A percentile compares a stretch with the other conserved stretches of the same genome.
These are phyloP conservation scores for Hafferia zeledoni DNA, from an alignment of 2,797 vertebrate species.

Conservation along the genomic window DNA sequence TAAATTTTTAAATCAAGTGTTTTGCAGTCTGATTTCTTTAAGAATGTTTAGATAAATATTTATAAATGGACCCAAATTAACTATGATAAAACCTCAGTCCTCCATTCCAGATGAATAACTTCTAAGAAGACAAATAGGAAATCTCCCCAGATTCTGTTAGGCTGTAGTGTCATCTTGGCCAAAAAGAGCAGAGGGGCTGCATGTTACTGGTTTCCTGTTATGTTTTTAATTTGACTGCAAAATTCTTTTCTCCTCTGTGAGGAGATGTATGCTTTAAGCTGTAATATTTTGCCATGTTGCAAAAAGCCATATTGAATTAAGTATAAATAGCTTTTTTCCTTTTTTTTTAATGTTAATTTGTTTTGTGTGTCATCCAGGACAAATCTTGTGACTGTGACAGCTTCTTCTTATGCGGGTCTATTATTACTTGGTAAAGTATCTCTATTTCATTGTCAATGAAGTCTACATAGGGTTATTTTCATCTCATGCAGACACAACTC, in stretches of 20 bases:
- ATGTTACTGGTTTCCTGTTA: constrained; percentile 67
- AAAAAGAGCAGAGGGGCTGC: constrained; percentile 60
- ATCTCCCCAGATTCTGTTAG: constrained; percentile 52
- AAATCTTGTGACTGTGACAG: constrained; percentile 82
- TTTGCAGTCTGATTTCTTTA: constrained; percentile 82
- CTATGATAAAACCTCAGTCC: background rate
- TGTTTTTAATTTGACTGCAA: constrained; percentile 82
- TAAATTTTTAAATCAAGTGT: constrained; percentile 69
- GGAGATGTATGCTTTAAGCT: constrained; percentile 89
- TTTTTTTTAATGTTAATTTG: constrained; percentile 67
- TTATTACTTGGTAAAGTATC: constrained; percentile 73
- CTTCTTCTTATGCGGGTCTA: constrained; percentile 79
- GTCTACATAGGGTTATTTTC: constrained; percentile 56
- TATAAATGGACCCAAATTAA: constrained; percentile 34
- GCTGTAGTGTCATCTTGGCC: constrained; percentile 41
- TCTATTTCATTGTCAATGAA: constrained; percentile 55
- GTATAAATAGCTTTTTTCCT: constrained; percentile 74
- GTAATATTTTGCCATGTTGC: constrained; percentile 88
- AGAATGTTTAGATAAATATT: background rate
- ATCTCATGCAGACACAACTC: constrained; percentile 60
- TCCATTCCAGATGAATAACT: constrained; percentile 21
- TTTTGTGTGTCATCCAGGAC: constrained; percentile 75
- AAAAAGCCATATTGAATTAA: constrained; percentile 91
- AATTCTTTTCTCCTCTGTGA: constrained; percentile 90
- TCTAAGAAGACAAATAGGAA: constrained; percentile 26